A percentile compares a stretch with the other conserved stretches of the same genome.
These are phyloP conservation scores for Glyphotaelius pellucidus DNA, from an alignment of 2,888 invertebrate species.

Conservation along the genomic window DNA sequence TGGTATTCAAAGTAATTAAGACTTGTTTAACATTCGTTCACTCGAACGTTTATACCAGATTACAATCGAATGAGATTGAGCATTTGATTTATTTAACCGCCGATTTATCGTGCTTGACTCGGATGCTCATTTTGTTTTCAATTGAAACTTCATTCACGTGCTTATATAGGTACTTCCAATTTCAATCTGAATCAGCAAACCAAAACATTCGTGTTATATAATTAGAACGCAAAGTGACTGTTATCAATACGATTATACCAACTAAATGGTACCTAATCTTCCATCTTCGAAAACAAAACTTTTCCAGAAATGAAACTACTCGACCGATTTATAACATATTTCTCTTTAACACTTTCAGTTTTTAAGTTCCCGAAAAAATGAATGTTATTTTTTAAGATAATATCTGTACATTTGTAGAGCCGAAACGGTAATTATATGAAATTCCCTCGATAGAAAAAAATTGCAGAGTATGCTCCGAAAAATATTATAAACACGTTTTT, in stretches of 20 bases:
- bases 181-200: background rate
- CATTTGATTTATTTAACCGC: background rate
- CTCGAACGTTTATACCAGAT: background rate
- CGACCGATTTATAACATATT: too few relatives aligned
- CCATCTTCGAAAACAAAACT: background rate
- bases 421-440: too few relatives aligned
- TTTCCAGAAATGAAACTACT: background rate
- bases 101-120: background rate
- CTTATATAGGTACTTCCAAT: background rate
- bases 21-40: slow-evolving; percentile 39
- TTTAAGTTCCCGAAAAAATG: too few relatives aligned
- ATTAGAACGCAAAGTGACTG: background rate
- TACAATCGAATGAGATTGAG: slow-evolving; percentile 11
- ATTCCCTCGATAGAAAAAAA: too few relatives aligned
- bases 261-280: background rate
- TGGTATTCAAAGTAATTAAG: slow-evolving; percentile 38
- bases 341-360: too few relatives aligned
- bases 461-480: too few relatives aligned
- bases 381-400: too few relatives aligned
- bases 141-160: background rate
- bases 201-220: background rate
- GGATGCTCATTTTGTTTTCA: background rate
- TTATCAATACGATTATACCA: background rate
- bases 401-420: too few relatives aligned
- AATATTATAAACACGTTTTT: too few relatives aligned